These are phyloP conservation scores for Eupristina koningsbergeri DNA, from an alignment of 1,140 invertebrate species.

Conservation along the genomic window DNA sequence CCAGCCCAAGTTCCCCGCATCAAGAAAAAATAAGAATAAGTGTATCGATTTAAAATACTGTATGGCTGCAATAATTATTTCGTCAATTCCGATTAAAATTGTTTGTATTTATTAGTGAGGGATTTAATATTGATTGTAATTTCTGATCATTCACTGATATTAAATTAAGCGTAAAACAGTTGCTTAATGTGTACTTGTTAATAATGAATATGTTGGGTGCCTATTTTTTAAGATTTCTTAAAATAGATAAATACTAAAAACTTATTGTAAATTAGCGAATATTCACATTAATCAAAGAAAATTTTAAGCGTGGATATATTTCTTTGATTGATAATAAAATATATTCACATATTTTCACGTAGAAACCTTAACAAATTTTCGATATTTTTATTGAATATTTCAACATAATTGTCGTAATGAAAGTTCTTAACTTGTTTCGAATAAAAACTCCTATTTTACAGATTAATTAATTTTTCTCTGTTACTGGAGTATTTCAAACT, in stretches of 20 bases:
- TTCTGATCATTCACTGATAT: no score
- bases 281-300: background rate
- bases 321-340: background rate
- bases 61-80: no score
- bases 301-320: background rate
- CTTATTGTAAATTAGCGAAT: background rate
- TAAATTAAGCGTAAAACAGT: no score
- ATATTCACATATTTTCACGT: background rate
- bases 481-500: background rate
- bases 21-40: no score
- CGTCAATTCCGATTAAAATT: no score
- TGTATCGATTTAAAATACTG: no score
- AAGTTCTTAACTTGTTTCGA: background rate
- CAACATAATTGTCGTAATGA: background rate
- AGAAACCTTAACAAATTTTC: background rate
- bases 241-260: background rate
- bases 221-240: background rate
- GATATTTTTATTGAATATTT: background rate
- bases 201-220: no score
- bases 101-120: no score
- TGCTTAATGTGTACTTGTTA: no score
- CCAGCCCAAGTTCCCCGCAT: no score
- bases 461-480: background rate
- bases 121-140: no score
- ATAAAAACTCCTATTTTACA: background rate